Percentiles rank a stretch among this genome's conserved stretches.
Conservation (phyloP, 1,140 invertebrate genomes). For the Cherax quadricarinatus region DNA sequence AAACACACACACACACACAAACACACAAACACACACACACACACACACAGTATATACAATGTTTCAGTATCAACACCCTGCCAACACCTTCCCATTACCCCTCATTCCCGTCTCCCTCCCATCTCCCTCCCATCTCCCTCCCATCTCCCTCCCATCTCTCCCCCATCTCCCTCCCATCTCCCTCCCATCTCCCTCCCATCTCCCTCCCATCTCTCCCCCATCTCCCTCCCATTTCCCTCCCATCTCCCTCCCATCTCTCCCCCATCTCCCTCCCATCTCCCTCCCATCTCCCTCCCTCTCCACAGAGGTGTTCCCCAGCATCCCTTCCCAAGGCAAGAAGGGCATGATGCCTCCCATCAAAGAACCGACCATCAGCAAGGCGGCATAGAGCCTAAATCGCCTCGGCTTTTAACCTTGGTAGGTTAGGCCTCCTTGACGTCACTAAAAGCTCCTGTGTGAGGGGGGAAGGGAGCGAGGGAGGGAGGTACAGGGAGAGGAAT, state of each 20-base stretch:
- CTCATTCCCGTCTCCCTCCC: too few species aligned
- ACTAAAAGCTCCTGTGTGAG: background rate
- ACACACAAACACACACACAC: background rate
- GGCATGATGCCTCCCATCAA: background rate
- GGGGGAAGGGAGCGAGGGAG: too few species aligned
- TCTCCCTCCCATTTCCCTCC: too few species aligned
- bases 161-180: too few species aligned
- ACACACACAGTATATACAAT: background rate
- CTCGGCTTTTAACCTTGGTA: background rate
- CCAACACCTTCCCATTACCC: background rate
- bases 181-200: background rate
- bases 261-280: too few species aligned
- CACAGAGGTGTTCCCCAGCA: background rate
- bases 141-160: too few species aligned
- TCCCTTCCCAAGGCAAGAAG: background rate
- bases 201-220: too few species aligned
- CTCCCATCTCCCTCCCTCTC: background rate
- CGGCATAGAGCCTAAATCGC: background rate
- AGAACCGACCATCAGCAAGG: background rate
- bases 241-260: too few species aligned
- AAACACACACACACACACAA: background rate
- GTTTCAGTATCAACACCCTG: background rate
- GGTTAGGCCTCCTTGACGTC: constrained; percentile 1
- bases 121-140: too few species aligned
- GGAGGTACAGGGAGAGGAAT: too few species aligned